These are phyloP conservation scores for Paramacrobiotus metropolitanus DNA, from an alignment of 1,140 invertebrate genomes.

Conservation along the genomic window DNA sequence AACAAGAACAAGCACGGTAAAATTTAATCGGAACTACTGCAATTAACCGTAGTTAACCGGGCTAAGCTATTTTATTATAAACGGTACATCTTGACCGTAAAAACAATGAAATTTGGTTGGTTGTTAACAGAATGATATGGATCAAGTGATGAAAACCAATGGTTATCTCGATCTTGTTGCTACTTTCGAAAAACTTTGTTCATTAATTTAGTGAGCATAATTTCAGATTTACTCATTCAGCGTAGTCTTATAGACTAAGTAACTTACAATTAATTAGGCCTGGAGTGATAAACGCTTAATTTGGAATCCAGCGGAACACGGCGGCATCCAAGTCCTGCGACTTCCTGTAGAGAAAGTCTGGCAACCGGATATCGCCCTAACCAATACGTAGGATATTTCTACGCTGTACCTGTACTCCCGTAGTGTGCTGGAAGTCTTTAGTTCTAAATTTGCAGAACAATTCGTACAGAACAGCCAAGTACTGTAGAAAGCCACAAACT, in stretches of 20 bases:
- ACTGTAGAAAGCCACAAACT: no score
- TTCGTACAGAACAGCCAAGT: no score
- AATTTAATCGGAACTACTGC: no score
- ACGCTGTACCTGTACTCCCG: no score
- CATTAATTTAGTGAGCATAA: not conserved
- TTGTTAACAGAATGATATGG: slow-evolving; percentile 77
- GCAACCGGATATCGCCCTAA: slow-evolving; percentile 97
- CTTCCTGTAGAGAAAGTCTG: slow-evolving; percentile 94
- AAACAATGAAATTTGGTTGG: no score
- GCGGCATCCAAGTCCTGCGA: slow-evolving; percentile 77
- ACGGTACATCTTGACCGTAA: no score
- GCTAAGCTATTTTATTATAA: no score
- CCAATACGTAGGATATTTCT: slow-evolving; percentile 78
- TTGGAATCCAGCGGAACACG: slow-evolving; percentile 95
- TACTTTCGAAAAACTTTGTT: slow-evolving; percentile 12
- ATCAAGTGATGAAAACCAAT: slow-evolving; percentile 97
- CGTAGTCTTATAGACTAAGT: not conserved
- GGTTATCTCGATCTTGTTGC: slow-evolving; percentile 77
- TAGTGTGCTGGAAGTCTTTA: no score
- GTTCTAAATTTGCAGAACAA: no score
- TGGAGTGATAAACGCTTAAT: slow-evolving; percentile 94
- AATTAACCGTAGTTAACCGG: no score
- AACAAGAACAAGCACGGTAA: no score
- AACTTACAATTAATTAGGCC: slow-evolving; percentile 21
- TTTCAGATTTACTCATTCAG: not conserved